phyloP scores from a whole-genome alignment of 2,113 vertebrate species.

The Chelonoidis abingdonii region DNA sequence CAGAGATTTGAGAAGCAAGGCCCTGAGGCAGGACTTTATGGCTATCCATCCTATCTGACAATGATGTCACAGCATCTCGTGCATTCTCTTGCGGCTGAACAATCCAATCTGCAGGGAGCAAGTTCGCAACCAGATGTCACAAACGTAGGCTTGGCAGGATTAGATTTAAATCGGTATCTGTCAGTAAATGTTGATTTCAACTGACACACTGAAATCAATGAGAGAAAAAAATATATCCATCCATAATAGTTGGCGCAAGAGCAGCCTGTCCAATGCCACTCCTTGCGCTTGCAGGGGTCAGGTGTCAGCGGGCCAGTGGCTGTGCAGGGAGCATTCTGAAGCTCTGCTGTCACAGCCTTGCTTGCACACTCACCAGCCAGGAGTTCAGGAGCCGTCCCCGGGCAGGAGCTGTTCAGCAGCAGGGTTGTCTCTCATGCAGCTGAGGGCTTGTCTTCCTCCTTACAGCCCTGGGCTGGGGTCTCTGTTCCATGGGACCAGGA shows the following conservation, averaged over 20 bases:
- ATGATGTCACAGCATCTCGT: not conserved
- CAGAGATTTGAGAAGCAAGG: not conserved
- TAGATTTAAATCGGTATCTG: not conserved
- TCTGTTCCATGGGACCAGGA: not conserved
- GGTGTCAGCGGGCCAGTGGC: not conserved
- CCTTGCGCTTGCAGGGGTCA: not conserved
- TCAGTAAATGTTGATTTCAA: not conserved
- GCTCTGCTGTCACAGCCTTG: not conserved
- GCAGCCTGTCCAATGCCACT: not conserved
- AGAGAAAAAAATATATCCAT: not conserved
- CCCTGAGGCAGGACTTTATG: not conserved
- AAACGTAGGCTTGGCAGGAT: not conserved
- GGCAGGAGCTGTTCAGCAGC: not conserved
- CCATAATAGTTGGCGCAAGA: not conserved
- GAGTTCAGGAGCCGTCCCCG: not conserved
- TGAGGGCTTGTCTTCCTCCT: not conserved
- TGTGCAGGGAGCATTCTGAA: not conserved
- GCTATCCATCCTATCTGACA: not conserved
- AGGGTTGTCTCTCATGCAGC: too few relatives aligned
- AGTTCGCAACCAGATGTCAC: not conserved
- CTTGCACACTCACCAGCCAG: not conserved
- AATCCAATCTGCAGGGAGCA: not conserved
- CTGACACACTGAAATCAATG: not conserved
- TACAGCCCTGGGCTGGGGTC: not conserved
- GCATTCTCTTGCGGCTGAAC: not conserved